These are phyloP conservation scores for Harpagus bidentatus DNA, from an alignment of 2,113 vertebrate genomes.

Conservation along the genomic window DNA sequence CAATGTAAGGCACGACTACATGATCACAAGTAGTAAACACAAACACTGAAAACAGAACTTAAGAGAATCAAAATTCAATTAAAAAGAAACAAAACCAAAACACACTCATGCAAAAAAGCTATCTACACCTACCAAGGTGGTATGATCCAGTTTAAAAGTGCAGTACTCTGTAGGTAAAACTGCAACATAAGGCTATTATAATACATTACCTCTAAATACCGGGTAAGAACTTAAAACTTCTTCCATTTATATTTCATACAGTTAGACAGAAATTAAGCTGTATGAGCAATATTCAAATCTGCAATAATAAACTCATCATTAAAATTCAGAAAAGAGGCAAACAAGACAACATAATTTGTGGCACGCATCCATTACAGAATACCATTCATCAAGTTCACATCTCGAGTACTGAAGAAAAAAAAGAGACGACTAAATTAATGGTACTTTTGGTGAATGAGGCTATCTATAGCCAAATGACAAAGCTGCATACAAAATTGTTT, in stretches of 20 bases:
- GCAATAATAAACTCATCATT: conserved; percentile 72
- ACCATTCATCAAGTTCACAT: conserved; percentile 48
- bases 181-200: conserved; percentile 55
- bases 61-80: conserved; percentile 30
- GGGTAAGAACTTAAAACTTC: conserved; percentile 63
- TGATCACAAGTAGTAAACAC: conserved; percentile 75
- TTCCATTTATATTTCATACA: conserved; percentile 71
- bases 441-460: conserved; percentile 47
- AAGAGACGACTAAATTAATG: not conserved
- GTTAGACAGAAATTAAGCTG: conserved; percentile 69
- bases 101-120: conserved; percentile 74
- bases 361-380: conserved; percentile 53
- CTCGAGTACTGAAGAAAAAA: not conserved
- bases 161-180: conserved; percentile 69
- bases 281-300: conserved; percentile 80
- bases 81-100: conserved; percentile 40
- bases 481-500: conserved; percentile 52
- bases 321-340: conserved; percentile 65
- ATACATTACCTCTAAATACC: conserved; percentile 64
- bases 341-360: conserved; percentile 59
- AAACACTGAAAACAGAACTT: conserved; percentile 66
- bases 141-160: conserved; percentile 76
- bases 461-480: conserved; percentile 33
- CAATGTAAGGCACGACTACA: conserved; percentile 87
- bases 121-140: conserved; percentile 62